Evolutionary conservation across 2,113 vertebrate genomes (phyloP).

Genomic region (Crotalus viridis): DNA sequence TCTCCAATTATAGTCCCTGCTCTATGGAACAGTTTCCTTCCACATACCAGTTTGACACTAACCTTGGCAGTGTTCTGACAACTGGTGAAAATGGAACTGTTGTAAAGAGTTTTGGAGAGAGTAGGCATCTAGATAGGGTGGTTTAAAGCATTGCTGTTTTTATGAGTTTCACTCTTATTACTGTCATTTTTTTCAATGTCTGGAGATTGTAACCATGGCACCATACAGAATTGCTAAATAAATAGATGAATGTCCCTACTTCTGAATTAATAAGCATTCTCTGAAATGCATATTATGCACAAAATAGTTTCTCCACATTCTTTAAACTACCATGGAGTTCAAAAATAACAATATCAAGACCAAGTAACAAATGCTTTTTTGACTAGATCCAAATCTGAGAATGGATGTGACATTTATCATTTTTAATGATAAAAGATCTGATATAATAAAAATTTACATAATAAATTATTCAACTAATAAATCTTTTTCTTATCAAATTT

Average conservation of each 20-base stretch:
- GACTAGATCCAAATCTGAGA: not conserved
- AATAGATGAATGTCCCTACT: not conserved
- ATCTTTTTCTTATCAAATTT: constrained; percentile 50
- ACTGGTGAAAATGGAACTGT: not conserved
- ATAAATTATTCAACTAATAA: constrained; percentile 37
- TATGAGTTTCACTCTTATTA: not conserved
- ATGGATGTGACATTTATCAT: not conserved
- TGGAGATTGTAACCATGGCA: not conserved
- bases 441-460: not conserved
- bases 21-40: not conserved
- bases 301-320: not conserved
- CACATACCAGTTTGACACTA: not conserved
- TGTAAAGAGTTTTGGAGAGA: not conserved
- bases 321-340: not conserved
- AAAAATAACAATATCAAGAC: not conserved
- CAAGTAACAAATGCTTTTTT: not conserved
- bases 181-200: not conserved
- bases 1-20: not conserved
- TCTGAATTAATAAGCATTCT: not conserved
- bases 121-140: not conserved
- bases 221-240: not conserved
- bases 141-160: not conserved
- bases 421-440: constrained; percentile 23
- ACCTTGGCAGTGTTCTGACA: not conserved
- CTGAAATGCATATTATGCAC: not conserved